Conservation (phyloP, 2,888 invertebrate species). For the Ichneumon xanthorius region DNA sequence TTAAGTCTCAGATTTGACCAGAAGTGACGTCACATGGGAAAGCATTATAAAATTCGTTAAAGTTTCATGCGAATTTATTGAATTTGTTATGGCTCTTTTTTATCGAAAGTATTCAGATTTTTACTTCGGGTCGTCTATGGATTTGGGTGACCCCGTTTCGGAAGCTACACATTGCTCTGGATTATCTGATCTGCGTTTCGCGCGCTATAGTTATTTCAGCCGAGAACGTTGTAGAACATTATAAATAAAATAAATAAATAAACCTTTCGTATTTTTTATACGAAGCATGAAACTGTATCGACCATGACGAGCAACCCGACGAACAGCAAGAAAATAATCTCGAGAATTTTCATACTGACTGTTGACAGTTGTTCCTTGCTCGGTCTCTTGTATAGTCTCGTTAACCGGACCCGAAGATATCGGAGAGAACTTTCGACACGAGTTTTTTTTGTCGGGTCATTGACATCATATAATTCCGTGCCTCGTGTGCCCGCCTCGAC, state of each 20-base stretch:
- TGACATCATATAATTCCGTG: neutral
- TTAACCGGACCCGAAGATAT: neutral
- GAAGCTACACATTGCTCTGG: no score
- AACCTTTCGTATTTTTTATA: no score
- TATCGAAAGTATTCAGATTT: neutral
- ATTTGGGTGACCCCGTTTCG: neutral
- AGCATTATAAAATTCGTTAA: no score
- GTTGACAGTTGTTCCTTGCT: slow-evolving; percentile 18
- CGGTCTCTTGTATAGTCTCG: slow-evolving; percentile 34
- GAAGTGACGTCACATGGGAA: no score
- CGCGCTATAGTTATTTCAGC: no score
- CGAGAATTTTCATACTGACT: slow-evolving; percentile 34
- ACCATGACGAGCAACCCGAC: slow-evolving; percentile 26
- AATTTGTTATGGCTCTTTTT: no score
- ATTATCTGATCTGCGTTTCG: no score
- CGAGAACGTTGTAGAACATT: neutral
- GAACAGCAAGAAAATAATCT: slow-evolving; percentile 27
- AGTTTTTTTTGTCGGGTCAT: neutral
- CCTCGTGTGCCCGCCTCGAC: neutral
- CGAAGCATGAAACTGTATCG: neutral
- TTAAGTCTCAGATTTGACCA: no score
- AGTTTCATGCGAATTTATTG: no score
- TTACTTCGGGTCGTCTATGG: neutral
- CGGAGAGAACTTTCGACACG: slow-evolving; percentile 1
- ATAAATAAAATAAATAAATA: neutral